Evolutionary conservation across 2,797 vertebrate species (phyloP), one percentile per base, ranked within the genome.

Genomic region (Cyclopterus lumpus): DNA sequence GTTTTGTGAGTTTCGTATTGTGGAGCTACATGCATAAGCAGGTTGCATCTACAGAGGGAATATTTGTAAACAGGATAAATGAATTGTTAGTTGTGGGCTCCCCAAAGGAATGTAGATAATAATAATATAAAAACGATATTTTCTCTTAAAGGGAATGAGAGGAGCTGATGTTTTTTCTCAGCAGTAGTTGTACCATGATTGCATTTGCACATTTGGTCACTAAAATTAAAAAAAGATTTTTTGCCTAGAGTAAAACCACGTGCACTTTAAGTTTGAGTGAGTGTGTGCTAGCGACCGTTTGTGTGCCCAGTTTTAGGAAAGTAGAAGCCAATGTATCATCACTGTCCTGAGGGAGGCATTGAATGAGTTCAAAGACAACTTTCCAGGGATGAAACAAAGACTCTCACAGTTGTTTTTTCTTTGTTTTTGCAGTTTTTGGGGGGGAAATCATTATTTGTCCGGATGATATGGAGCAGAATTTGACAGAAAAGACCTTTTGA

Each of bases 401-500:
- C 15, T 61, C 44, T 38, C 10, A 30, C 11, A 51, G 26, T 48
- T 16, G 14, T 1, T 60, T 72, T 72, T 34, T 53, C 20, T 58
- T 18, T 10, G 5, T 53, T 42, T n/a, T 55, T 51, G 38, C 51
- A 6, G 2, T 2, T 63, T 67, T 62, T 24, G 8, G 1, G 40
- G 40, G 38, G 38, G 63, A 44, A 75, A 65, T 70, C 20, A 30
- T 54, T 42, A 65, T 76, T 65, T 73, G 46, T 60, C 42, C 75
- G 16, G 3, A 9, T 63, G 46, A 48, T 48, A n/a, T 9, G 40
- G 48, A 71, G 18, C 38, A 40, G 20, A 4, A 34, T 63, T 14
- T 51, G 30, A 59, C 16, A 10, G 46, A 53, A 64, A 74, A 61
- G 72, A 83, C 80, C 81, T 85, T n/a, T 82, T 80, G 16, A 30